Conservation (phyloP, 2,888 invertebrate genomes). For the Phengaris alcon region DNA sequence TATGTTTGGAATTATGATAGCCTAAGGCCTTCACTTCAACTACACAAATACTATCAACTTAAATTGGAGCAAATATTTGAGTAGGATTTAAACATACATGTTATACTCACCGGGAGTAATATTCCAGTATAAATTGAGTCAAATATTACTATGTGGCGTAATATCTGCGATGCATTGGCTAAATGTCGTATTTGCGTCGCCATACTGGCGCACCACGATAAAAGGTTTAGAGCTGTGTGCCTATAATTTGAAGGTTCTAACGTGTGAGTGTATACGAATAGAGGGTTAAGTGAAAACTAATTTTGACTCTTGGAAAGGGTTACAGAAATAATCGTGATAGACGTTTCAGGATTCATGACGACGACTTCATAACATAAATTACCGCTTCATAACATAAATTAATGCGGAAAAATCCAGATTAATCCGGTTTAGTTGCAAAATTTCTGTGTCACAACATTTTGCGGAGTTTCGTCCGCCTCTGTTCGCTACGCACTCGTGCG, state of each 20-base stretch:
- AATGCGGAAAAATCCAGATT: background rate
- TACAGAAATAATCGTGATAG: no score
- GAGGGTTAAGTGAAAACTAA: background rate
- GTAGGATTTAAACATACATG: constrained; percentile 17
- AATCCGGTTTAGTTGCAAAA: background rate
- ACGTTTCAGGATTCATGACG: no score
- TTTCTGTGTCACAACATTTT: no score
- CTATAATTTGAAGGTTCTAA: constrained; percentile 49
- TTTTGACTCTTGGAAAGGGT: background rate
- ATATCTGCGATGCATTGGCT: constrained; percentile 44
- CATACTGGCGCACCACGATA: constrained; percentile 56
- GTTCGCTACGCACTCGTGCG: background rate
- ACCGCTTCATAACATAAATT: no score
- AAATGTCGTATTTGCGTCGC: constrained; percentile 50
- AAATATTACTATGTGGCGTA: constrained; percentile 37
- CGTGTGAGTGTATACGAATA: background rate
- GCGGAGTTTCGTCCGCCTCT: background rate
- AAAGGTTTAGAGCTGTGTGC: constrained; percentile 59
- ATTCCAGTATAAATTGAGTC: constrained; percentile 12
- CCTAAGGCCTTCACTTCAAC: background rate
- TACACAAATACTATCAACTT: constrained; percentile 23
- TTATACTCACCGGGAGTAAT: background rate
- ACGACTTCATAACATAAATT: no score
- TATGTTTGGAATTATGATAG: constrained; percentile 10
- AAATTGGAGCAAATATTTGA: constrained; percentile 22